Evolutionary conservation across 2,888 invertebrate species (phyloP), one percentile per base, ranked within the genome.

Genomic region (Bursaphelenchus okinawaensis): DNA sequence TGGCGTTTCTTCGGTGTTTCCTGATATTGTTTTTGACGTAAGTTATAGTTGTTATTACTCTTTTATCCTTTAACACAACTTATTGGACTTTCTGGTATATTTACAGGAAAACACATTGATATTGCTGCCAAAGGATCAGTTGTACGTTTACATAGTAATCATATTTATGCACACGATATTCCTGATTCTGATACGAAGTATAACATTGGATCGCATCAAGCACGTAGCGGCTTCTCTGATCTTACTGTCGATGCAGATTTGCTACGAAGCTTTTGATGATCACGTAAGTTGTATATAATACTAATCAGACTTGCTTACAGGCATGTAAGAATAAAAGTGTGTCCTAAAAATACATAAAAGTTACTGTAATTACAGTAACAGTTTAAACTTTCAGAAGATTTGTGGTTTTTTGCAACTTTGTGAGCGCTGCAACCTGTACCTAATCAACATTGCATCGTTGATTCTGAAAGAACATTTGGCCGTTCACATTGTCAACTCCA

Each of bases 141-240:
- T 29, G 22, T 59, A 59, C 24, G 20, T 6, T 16, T 59, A 59
- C 51, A 50, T 59, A 16, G 51, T n/a, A 12, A 22, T 59, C 12
- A 20, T 59, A 50, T 27, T 59, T 9, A 59, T 59, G 60, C 22
- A 59, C 23, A 24, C 51, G 8, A 16, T 50, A 22, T 22, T 59
- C 22, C n/a, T 59, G 12, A 9, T 50, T 31, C 19, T 59, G 1
- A 23, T 52, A 26, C 12, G 24, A 26, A 8, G 9, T n/a, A n/a
- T n/a, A 16, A 40, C 40, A 40, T 40, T 40, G n/a, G 40, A 40
- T 40, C 12, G n/a, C 12, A 40, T 40, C 40, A 40, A 40, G 40
- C 40, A 40, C n/a, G n/a, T 40, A 16, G 40, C 40, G 40, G 40
- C 40, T 16, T 40, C 40, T n/a, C 40, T 40, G 16, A 40, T 40